A percentile compares a stretch with the other conserved stretches of the same genome.
phyloP scores from a whole-genome alignment of 2,888 invertebrate genomes.

The Trissoscelio sp. region DNA sequence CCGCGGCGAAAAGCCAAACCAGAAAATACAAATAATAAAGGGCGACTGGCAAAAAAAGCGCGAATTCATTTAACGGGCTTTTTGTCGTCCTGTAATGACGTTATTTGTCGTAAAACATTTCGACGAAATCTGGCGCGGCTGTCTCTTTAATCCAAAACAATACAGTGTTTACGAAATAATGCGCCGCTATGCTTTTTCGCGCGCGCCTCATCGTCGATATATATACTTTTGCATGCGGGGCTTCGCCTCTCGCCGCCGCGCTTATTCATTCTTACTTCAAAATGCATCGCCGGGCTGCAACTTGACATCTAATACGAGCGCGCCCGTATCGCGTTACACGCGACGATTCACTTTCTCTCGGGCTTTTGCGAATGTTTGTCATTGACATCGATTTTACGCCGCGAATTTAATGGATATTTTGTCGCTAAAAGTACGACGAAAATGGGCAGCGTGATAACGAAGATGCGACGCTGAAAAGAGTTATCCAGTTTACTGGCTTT shows the following conservation, averaged over 20 bases:
- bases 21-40: slow-evolving; percentile 21
- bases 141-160: slow-evolving; percentile 52
- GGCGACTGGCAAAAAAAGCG: slow-evolving; percentile 14
- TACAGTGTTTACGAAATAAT: slow-evolving; percentile 53
- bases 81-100: slow-evolving; percentile 47
- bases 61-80: slow-evolving; percentile 53
- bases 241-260: slow-evolving; percentile 35
- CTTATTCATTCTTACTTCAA: slow-evolving; percentile 36
- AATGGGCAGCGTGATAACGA: not conserved
- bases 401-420: slow-evolving; percentile 37
- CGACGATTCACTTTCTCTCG: slow-evolving; percentile 46
- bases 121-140: slow-evolving; percentile 46
- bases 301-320: slow-evolving; percentile 44
- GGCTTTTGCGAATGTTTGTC: slow-evolving; percentile 26
- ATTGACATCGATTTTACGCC: slow-evolving; percentile 24
- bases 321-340: slow-evolving; percentile 22
- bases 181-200: slow-evolving; percentile 36
- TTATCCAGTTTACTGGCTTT: too few relatives aligned
- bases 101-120: slow-evolving; percentile 53
- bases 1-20: not conserved
- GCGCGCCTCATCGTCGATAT: slow-evolving; percentile 23
- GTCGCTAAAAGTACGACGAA: not conserved
- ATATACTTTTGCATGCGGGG: slow-evolving; percentile 28
- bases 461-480: not conserved
- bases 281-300: slow-evolving; percentile 10